Evolutionary conservation across 2,113 vertebrate species (phyloP).

Genomic region (Pelecanoides urinatrix): DNA sequence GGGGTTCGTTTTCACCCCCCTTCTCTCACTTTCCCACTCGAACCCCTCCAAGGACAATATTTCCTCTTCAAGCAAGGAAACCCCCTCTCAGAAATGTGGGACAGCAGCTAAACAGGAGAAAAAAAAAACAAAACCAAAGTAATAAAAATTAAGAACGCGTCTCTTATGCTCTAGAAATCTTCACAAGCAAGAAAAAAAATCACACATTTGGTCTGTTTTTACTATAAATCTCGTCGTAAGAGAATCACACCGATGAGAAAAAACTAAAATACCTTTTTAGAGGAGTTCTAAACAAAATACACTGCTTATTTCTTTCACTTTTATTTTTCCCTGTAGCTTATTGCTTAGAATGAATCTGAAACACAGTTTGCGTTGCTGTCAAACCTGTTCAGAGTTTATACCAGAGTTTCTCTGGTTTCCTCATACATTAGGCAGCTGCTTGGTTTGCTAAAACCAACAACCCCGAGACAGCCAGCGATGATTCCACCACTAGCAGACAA

Average conservation of each 20-base stretch:
- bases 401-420: not conserved
- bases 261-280: not conserved
- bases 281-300: not conserved
- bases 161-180: not conserved
- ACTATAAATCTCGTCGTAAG: fast-evolving
- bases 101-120: not conserved
- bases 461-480: not conserved
- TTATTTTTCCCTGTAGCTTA: not conserved
- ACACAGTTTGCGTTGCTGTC: not conserved
- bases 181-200: not conserved
- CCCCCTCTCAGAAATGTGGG: fast-evolving
- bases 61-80: not conserved
- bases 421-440: not conserved
- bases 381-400: not conserved
- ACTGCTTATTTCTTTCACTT: slow-evolving; percentile 24
- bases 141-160: not conserved
- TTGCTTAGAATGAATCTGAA: not conserved
- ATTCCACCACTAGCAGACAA: not conserved
- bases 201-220: not conserved
- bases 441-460: not conserved
- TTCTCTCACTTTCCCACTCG: fast-evolving
- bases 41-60: not conserved
- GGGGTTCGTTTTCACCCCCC: fast-evolving
- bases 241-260: fast-evolving
- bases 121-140: no score